A percentile compares a stretch with the other conserved stretches of the same genome.
These are phyloP conservation scores for Hemitrygon akajei DNA, from an alignment of 2,797 vertebrate species.

Conservation along the genomic window DNA sequence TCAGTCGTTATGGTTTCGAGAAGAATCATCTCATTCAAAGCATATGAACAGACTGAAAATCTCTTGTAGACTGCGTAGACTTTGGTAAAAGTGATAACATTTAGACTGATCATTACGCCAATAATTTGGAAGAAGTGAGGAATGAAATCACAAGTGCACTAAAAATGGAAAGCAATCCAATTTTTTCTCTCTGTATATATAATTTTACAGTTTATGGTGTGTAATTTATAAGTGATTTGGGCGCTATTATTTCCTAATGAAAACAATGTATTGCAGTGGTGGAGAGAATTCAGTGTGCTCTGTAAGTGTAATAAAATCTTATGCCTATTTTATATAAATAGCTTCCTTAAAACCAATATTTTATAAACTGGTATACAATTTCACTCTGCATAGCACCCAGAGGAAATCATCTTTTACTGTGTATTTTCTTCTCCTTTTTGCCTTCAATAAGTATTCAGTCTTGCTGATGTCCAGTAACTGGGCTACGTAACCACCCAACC, in stretches of 20 bases:
- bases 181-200: not conserved
- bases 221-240: not conserved
- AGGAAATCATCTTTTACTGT: not conserved
- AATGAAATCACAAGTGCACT: not conserved
- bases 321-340: not conserved
- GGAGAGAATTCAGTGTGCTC: not conserved
- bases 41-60: not conserved
- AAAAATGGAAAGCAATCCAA: conserved; percentile 1
- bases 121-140: not conserved
- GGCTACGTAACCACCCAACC: not conserved
- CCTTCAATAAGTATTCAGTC: not conserved
- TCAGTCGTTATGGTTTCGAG: too few relatives aligned
- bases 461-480: not conserved
- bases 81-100: not conserved
- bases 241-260: not conserved
- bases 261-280: not conserved
- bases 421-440: not conserved
- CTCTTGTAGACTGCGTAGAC: not conserved
- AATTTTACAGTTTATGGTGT: not conserved
- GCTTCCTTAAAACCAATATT: not conserved
- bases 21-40: not conserved
- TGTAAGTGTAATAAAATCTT: not conserved
- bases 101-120: conserved; percentile 5
- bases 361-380: not conserved
- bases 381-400: not conserved